A percentile compares a stretch with the other conserved stretches of the same genome.
phyloP scores from a whole-genome alignment of 2,888 invertebrate genomes.

The Tuta absoluta region DNA sequence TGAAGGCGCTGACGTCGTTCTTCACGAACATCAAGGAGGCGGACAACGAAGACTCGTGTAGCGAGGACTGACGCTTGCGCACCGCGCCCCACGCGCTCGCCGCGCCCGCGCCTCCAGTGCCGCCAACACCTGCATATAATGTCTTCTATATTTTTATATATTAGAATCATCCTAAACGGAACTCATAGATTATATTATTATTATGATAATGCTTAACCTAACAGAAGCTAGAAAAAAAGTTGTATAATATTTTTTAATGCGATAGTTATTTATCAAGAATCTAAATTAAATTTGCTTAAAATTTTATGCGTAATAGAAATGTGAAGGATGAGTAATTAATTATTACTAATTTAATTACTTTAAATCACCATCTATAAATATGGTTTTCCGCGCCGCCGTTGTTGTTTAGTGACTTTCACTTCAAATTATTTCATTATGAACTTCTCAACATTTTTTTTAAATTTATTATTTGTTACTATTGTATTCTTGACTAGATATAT shows the following conservation, averaged over 20 bases:
- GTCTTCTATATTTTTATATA: conserved; percentile 67
- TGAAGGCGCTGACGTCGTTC: conserved; percentile 87
- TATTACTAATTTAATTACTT: not conserved
- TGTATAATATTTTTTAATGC: conserved; percentile 66
- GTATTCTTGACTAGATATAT: not conserved
- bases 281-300: conserved; percentile 47
- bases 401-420: not conserved
- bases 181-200: conserved; percentile 57
- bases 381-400: not conserved
- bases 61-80: conserved; percentile 72
- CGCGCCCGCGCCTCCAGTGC: conserved; percentile 36
- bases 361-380: not conserved
- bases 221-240: conserved; percentile 58
- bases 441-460: not conserved
- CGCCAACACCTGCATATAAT: conserved; percentile 46
- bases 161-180: conserved; percentile 57
- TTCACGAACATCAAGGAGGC: conserved; percentile 86
- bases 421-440: not conserved
- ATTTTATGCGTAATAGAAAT: conserved; percentile 24
- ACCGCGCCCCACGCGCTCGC: conserved; percentile 42
- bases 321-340: conserved; percentile 13
- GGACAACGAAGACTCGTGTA: conserved; percentile 82
- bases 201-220: conserved; percentile 57
- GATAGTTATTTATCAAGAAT: conserved; percentile 60
- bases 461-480: conserved; percentile 4